Evolutionary conservation across 2,797 vertebrate species (phyloP).

Genomic region (Spea hammondii): DNA sequence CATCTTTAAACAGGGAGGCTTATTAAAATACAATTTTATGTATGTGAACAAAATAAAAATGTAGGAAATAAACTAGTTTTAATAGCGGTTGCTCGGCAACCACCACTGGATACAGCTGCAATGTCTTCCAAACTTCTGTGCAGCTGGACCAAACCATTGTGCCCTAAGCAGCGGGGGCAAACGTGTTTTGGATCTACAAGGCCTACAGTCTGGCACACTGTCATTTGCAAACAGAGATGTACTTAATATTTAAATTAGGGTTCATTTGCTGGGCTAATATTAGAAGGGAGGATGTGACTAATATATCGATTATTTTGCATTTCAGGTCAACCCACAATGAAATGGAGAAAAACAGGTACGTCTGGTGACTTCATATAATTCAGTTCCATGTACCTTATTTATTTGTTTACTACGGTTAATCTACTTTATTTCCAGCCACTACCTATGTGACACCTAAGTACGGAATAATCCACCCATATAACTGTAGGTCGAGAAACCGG

Average conservation of each 20-base stretch:
- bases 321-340: slow-evolving; percentile 94
- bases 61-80: no score
- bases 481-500: background rate
- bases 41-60: no score
- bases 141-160: background rate
- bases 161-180: background rate
- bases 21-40: no score
- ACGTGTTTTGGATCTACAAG: no score
- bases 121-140: no score
- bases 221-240: background rate
- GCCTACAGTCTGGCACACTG: no score
- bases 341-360: slow-evolving; percentile 98
- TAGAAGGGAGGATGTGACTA: background rate
- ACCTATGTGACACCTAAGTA: background rate
- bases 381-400: background rate
- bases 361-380: slow-evolving; percentile 43
- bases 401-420: slow-evolving; percentile 1
- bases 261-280: background rate
- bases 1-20: no score
- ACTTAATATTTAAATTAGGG: background rate
- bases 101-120: no score
- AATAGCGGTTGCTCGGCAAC: no score
- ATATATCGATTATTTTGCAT: slow-evolving; percentile 52
- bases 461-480: background rate
- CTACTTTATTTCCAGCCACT: background rate